Conservation (phyloP, 2,888 invertebrate species). For the Epiperipatus broadwayi region DNA sequence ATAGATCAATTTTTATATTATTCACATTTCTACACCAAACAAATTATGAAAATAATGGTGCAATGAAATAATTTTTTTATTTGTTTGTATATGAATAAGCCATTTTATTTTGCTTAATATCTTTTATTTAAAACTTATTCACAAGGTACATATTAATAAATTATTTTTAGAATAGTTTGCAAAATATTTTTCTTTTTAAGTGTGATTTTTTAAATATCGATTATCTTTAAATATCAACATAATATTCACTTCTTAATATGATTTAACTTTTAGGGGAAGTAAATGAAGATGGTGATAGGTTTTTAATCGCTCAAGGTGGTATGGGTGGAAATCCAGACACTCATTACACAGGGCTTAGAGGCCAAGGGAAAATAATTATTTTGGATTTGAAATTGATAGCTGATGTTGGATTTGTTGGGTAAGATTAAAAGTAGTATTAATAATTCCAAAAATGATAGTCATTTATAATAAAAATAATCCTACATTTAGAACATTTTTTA, state of each 20-base stretch:
- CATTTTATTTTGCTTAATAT: background rate
- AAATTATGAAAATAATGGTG: too few species aligned
- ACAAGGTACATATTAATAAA: too few species aligned
- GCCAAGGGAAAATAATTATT: slow-evolving; percentile 46
- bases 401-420: slow-evolving; percentile 72
- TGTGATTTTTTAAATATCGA: slow-evolving; percentile 8
- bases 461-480: background rate
- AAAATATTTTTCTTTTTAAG: too few species aligned
- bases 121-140: slow-evolving; percentile 10
- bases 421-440: slow-evolving; percentile 12
- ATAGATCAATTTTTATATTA: too few species aligned
- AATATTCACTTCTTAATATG: slow-evolving; percentile 1
- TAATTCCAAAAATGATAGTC: background rate
- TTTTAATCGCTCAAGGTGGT: slow-evolving; percentile 61
- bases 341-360: slow-evolving; percentile 54
- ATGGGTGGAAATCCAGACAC: slow-evolving; percentile 56
- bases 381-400: slow-evolving; percentile 81
- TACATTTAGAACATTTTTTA: too few species aligned
- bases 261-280: slow-evolving; percentile 42
- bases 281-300: slow-evolving; percentile 42
- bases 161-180: too few species aligned
- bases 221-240: background rate
- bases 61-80: too few species aligned
- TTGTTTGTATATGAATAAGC: background rate
- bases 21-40: too few species aligned